Conservation (phyloP, 2,113 vertebrate genomes). For the Perca schrenkii region DNA sequence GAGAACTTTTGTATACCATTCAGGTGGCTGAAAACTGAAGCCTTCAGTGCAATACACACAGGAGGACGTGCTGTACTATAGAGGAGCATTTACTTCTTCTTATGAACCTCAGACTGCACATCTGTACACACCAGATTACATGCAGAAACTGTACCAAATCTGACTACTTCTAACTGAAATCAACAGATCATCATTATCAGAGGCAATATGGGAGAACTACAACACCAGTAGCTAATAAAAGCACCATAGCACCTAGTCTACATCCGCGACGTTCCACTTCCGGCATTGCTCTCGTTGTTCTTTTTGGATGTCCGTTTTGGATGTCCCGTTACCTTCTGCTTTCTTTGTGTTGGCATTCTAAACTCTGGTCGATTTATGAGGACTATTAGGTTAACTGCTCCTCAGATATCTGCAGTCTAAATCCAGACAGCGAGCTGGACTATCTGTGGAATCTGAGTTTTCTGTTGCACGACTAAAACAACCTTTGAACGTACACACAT, state of each 20-base stretch:
- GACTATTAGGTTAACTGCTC: too few species aligned
- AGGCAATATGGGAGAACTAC: background rate
- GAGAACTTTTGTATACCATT: background rate
- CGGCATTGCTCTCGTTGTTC: too few species aligned
- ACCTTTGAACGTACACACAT: too few species aligned
- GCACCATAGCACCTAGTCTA: background rate
- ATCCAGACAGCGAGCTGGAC: too few species aligned
- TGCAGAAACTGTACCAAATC: background rate
- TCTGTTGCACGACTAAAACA: too few species aligned
- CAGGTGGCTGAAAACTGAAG: constrained; percentile 13
- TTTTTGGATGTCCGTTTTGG: too few species aligned
- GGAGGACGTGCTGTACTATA: background rate
- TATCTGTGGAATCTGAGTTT: too few species aligned
- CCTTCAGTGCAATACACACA: background rate
- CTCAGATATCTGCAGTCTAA: too few species aligned
- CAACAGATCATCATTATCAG: background rate
- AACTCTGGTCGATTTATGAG: too few species aligned
- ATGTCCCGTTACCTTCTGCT: too few species aligned
- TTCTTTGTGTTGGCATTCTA: too few species aligned
- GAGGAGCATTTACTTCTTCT: background rate
- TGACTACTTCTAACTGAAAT: background rate
- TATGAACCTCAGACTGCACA: background rate
- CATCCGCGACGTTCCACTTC: too few species aligned
- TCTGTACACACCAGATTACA: background rate
- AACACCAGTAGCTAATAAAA: background rate